A percentile compares a stretch with the other conserved stretches of the same genome.
Evolutionary conservation across 2,113 vertebrate genomes (phyloP).

Genomic region (Trinectes maculatus): DNA sequence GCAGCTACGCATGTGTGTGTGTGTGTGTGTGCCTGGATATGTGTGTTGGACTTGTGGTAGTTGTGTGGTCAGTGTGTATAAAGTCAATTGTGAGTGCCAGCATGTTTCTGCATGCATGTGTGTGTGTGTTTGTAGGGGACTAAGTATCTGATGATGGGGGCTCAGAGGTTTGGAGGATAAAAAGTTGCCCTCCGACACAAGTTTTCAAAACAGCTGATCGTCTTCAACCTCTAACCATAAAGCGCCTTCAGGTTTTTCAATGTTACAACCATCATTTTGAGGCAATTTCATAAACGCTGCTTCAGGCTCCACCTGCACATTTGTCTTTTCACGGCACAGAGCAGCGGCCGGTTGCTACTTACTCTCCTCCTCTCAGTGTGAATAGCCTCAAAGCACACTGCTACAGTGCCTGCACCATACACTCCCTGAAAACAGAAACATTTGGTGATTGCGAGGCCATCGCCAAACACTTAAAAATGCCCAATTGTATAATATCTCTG

Average conservation of each 20-base stretch:
- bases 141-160: conserved; percentile 56
- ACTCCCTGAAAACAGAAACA: conserved; percentile 10
- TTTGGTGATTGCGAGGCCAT: neutral
- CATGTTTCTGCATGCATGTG: conserved; percentile 62
- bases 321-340: conserved; percentile 35
- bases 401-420: conserved; percentile 38
- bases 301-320: conserved; percentile 46
- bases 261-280: neutral
- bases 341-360: conserved; percentile 20
- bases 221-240: conserved; percentile 18
- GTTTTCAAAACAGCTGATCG: conserved; percentile 32
- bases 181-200: conserved; percentile 51
- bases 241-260: conserved; percentile 1
- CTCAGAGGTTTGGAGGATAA: conserved; percentile 68
- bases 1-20: conserved; percentile 59
- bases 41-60: conserved; percentile 4
- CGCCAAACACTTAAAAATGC: neutral
- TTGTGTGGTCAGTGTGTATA: conserved; percentile 48
- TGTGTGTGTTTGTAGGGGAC: conserved; percentile 53
- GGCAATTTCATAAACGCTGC: neutral
- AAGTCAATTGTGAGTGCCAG: conserved; percentile 60
- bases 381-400: conserved; percentile 39
- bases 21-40: conserved; percentile 28
- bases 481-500: neutral
- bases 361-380: conserved; percentile 15